A percentile compares a stretch with the other conserved stretches of the same genome.
phyloP scores from a whole-genome alignment of 30 jellyfish, hydroid and myxozoan species.

The Aurelia sp. region DNA sequence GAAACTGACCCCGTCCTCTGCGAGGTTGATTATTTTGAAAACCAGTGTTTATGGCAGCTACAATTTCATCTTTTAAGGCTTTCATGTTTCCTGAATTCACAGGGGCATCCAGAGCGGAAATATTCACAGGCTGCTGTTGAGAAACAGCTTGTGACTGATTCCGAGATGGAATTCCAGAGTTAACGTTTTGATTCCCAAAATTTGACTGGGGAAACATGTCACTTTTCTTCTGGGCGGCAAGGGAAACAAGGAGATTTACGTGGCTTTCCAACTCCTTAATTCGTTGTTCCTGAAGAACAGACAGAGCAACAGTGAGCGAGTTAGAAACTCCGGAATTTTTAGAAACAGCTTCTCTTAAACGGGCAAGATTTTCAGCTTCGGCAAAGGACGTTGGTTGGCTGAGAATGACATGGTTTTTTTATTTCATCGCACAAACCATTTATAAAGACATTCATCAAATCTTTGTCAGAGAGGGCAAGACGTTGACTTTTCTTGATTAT shows the following conservation, averaged over 20 bases:
- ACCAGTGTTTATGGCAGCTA: too few species aligned
- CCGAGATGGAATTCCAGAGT: too few species aligned
- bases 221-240: conserved; percentile 10
- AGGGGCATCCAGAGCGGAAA: too few species aligned
- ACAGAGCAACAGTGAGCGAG: neutral
- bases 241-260: neutral
- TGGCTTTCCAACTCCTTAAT: neutral
- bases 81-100: too few species aligned
- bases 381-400: conserved; percentile 12
- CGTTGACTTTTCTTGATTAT: conserved; percentile 27
- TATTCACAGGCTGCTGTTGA: too few species aligned
- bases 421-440: conserved; percentile 11
- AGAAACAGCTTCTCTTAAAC: conserved; percentile 13
- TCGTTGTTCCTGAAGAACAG: conserved; percentile 4
- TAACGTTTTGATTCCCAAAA: too few species aligned
- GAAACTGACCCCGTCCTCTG: too few species aligned
- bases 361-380: conserved; percentile 50
- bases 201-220: neutral
- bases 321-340: conserved; percentile 4
- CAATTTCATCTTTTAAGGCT: too few species aligned
- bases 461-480: conserved; percentile 27
- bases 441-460: conserved; percentile 33
- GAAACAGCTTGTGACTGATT: too few species aligned
- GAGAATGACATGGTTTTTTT: conserved; percentile 7
- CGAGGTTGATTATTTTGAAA: too few species aligned